These are phyloP conservation scores for Piaya cayana DNA, from an alignment of 2,113 vertebrate genomes.

Conservation along the genomic window DNA sequence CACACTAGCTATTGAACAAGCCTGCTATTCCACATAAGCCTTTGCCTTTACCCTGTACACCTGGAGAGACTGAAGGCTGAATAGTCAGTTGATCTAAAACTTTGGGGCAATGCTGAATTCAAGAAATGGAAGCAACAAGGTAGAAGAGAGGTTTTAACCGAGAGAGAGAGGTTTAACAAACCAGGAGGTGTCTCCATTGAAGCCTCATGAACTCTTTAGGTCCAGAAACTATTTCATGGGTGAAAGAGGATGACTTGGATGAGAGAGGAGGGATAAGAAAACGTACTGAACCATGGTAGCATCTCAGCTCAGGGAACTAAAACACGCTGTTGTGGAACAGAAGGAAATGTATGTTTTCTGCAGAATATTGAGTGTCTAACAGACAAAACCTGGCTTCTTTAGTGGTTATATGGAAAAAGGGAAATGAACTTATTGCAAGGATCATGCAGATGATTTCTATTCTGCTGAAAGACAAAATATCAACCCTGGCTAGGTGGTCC, in stretches of 20 bases:
- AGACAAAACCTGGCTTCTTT: neutral
- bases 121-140: neutral
- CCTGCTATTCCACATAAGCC: fast-evolving
- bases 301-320: neutral
- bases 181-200: neutral
- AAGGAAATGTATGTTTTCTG: neutral
- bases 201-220: neutral
- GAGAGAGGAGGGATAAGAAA: neutral
- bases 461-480: neutral
- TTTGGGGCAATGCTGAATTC: neutral
- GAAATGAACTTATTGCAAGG: neutral
- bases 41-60: neutral
- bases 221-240: neutral
- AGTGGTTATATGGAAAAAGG: neutral
- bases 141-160: neutral
- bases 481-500: neutral
- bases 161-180: neutral
- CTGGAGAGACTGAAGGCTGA: neutral
- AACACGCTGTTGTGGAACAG: neutral
- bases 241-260: neutral
- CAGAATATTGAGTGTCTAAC: neutral
- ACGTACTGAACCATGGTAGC: neutral
- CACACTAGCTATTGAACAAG: neutral
- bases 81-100: neutral
- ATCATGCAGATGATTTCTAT: neutral